Evolutionary conservation across 2,797 vertebrate genomes (phyloP).

Genomic region (Staurois parvus): DNA sequence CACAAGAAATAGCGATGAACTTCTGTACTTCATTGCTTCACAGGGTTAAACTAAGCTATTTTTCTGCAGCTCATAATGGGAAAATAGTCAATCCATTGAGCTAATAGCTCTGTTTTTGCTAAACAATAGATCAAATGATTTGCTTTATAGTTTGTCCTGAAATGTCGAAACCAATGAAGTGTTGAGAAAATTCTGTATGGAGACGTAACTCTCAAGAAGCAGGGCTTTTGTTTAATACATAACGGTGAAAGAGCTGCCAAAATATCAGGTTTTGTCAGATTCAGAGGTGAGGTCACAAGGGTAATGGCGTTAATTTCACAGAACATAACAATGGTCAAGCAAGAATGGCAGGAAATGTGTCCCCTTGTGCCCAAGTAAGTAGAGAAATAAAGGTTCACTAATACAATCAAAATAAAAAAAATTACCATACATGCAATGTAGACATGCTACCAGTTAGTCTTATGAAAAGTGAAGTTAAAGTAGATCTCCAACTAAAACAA

Average conservation of each 20-base stretch:
- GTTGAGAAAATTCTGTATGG: background rate
- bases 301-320: background rate
- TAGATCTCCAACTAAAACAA: too few relatives aligned
- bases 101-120: background rate
- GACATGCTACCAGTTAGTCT: too few relatives aligned
- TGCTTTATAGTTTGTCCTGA: background rate
- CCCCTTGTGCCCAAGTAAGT: background rate
- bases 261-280: background rate
- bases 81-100: background rate
- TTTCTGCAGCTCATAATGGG: background rate
- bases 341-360: background rate
- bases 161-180: background rate
- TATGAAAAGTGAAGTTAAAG: too few relatives aligned
- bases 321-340: background rate
- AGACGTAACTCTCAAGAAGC: background rate
- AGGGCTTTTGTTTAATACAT: background rate
- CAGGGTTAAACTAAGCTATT: conserved; percentile 39
- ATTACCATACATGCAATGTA: too few relatives aligned
- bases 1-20: conserved; percentile 16
- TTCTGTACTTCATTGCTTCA: background rate
- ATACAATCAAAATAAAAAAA: too few relatives aligned
- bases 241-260: background rate
- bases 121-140: conserved; percentile 9
- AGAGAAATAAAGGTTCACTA: background rate
- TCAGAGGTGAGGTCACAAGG: background rate